Conservation (phyloP, 2,797 vertebrate genomes). For the Schizopygopsis pylzovi region DNA sequence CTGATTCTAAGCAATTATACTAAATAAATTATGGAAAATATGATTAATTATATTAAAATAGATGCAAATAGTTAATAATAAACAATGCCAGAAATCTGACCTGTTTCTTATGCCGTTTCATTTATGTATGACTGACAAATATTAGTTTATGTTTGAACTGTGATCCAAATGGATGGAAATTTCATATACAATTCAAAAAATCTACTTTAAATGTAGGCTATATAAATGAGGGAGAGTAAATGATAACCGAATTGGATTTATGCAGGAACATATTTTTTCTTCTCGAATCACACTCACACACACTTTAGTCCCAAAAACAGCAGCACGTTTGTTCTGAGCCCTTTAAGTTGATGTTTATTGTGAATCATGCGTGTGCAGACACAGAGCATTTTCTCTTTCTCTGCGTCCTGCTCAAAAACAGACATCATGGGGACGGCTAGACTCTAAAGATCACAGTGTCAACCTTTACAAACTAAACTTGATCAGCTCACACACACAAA, state of each 20-base stretch:
- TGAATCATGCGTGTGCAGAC: slow-evolving; percentile 78
- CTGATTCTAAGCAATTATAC: not conserved
- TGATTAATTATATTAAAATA: not conserved
- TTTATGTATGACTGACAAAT: not conserved
- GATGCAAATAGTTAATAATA: not conserved
- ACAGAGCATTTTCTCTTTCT: slow-evolving; percentile 68
- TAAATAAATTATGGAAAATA: not conserved
- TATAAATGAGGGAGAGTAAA: not conserved
- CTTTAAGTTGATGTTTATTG: slow-evolving; percentile 86
- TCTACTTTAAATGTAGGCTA: too few relatives aligned
- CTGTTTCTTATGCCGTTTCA: not conserved
- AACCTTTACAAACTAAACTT: slow-evolving; percentile 41
- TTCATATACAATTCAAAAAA: too few relatives aligned
- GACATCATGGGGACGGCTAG: slow-evolving; percentile 42
- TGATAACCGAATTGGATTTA: not conserved
- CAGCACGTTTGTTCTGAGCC: slow-evolving; percentile 81
- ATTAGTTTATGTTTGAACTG: not conserved
- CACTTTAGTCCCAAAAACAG: slow-evolving; percentile 70
- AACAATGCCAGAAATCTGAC: not conserved
- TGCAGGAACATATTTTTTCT: not conserved
- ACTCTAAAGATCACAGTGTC: slow-evolving; percentile 57
- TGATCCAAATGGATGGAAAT: not conserved
- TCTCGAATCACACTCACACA: slow-evolving; percentile 4
- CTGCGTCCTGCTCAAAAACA: slow-evolving; percentile 43
- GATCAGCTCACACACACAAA: slow-evolving; percentile 37